Conservation (phyloP, 2,888 invertebrate genomes). For the Coleophora flavipennella region DNA sequence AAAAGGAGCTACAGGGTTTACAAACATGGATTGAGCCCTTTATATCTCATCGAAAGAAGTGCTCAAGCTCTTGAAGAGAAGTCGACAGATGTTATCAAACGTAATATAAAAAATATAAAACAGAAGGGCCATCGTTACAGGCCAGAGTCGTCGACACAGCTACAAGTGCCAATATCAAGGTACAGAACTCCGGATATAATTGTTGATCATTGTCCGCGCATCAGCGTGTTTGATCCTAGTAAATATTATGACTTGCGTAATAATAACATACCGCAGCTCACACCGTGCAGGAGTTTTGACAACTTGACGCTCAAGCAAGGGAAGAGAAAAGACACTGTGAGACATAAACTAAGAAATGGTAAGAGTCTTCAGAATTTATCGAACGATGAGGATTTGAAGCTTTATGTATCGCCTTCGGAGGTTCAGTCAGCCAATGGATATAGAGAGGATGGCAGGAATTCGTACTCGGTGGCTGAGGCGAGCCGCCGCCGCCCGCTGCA, state of each 20-base stretch:
- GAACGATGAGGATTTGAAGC: conserved; percentile 48
- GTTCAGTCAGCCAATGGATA: conserved; percentile 25
- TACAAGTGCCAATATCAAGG: conserved; percentile 24
- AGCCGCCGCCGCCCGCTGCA: conserved; percentile 37
- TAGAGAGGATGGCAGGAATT: conserved; percentile 44
- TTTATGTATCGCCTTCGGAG: conserved; percentile 45
- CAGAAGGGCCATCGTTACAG: conserved; percentile 44
- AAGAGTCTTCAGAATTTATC: conserved; percentile 55
- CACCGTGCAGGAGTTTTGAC: conserved; percentile 63
- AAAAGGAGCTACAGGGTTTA: conserved; percentile 67
- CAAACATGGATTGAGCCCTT: conserved; percentile 54
- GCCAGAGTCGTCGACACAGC: conserved; percentile 27
- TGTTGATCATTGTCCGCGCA: conserved; percentile 49
- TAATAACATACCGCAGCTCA: conserved; percentile 45
- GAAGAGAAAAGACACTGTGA: conserved; percentile 27
- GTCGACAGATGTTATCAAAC: conserved; percentile 55
- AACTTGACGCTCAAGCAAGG: conserved; percentile 48
- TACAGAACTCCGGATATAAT: conserved; percentile 51
- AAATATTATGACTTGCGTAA: conserved; percentile 54
- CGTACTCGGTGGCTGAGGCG: conserved; percentile 53
- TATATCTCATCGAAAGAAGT: conserved; percentile 40
- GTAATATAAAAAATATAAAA: conserved; percentile 58
- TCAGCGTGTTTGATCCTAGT: conserved; percentile 49
- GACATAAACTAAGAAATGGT: conserved; percentile 44
- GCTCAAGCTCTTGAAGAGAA: conserved; percentile 52